Percentiles rank a stretch among this genome's conserved stretches.
Evolutionary conservation across 1,140 invertebrate genomes (phyloP).

Genomic region (Hydropsyche tenuis): DNA sequence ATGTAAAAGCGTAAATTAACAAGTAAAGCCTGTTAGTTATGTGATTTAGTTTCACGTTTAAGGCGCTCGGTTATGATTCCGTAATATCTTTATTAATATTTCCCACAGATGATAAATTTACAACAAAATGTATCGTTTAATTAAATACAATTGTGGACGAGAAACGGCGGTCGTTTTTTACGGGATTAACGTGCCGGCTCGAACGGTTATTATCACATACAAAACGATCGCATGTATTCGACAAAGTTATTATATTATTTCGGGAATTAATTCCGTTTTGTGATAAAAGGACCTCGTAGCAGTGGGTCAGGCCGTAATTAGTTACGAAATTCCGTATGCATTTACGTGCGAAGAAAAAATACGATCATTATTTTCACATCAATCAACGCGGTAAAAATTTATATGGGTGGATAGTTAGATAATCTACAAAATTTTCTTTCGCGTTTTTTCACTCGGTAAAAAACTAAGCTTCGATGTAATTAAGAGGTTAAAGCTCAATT

Average conservation of each 20-base stretch:
- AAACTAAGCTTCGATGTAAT: slow-evolving; percentile 13
- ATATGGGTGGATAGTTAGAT: slow-evolving; percentile 19
- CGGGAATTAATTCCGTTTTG: no score
- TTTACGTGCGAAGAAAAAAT: slow-evolving; percentile 2
- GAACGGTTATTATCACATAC: background rate
- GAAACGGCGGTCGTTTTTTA: background rate
- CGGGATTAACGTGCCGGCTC: background rate
- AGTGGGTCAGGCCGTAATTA: background rate
- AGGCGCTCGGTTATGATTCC: slow-evolving; percentile 26
- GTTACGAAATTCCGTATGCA: slow-evolving; percentile 1
- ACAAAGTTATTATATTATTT: no score
- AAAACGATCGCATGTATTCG: no score
- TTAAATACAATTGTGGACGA: slow-evolving; percentile 23
- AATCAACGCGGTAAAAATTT: slow-evolving; percentile 25
- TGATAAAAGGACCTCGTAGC: no score
- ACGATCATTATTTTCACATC: slow-evolving; percentile 19
- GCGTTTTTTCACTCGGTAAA: slow-evolving; percentile 3
- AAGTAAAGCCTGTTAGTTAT: slow-evolving; percentile 40
- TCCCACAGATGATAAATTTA: slow-evolving; percentile 29
- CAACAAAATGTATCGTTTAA: slow-evolving; percentile 24
- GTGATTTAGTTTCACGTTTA: slow-evolving; percentile 34
- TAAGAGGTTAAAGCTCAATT: slow-evolving; percentile 29
- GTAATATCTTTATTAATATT: slow-evolving; percentile 37
- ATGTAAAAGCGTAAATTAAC: slow-evolving; percentile 39
- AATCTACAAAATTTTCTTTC: slow-evolving; percentile 3